phyloP scores from a whole-genome alignment of 2,797 vertebrate species.

The Cossypha heuglini region DNA sequence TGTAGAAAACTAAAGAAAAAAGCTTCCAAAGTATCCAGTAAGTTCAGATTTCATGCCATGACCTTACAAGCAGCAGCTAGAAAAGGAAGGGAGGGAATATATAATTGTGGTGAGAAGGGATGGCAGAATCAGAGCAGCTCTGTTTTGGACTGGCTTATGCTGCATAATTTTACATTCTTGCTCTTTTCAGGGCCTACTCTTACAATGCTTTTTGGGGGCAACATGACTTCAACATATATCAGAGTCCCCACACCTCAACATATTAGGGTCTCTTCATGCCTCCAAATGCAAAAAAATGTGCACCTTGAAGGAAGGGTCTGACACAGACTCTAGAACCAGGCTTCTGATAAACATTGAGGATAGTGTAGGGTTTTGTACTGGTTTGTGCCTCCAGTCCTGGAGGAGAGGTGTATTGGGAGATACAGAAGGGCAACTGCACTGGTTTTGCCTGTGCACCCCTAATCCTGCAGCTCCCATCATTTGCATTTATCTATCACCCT shows the following conservation, averaged over 20 bases:
- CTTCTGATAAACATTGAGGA: neutral
- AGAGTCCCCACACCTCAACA: neutral
- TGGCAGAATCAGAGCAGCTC: neutral
- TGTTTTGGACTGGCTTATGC: neutral
- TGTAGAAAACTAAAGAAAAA: neutral
- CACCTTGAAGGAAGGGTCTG: neutral
- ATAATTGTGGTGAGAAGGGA: neutral
- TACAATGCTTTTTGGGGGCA: fast-evolving
- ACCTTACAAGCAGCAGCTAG: neutral
- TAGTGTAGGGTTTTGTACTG: fast-evolving
- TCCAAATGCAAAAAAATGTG: neutral
- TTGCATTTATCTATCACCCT: neutral
- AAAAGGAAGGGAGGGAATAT: neutral
- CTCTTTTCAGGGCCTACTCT: neutral
- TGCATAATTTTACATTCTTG: neutral
- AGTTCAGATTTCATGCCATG: neutral
- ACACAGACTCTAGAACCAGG: fast-evolving
- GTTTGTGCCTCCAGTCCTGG: neutral
- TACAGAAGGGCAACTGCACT: neutral
- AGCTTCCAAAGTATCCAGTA: neutral
- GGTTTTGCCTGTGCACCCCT: neutral
- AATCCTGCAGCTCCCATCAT: neutral
- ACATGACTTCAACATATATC: neutral
- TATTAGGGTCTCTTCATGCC: neutral
- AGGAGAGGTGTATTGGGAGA: neutral